These are phyloP conservation scores for Hyperoodon ampullatus DNA, from an alignment of 2,113 vertebrate genomes.

Conservation along the genomic window DNA sequence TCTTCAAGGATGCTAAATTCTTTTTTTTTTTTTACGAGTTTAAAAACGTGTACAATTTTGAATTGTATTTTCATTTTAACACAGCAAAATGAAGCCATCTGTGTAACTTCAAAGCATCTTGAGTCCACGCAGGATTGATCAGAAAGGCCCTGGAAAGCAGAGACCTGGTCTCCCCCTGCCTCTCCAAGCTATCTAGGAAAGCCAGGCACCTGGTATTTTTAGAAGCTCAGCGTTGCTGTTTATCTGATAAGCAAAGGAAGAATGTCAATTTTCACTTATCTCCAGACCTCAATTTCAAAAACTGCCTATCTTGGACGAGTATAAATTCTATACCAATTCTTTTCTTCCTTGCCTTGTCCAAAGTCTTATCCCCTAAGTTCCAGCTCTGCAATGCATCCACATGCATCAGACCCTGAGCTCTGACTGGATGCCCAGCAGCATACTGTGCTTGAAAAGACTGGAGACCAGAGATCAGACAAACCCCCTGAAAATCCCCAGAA, in stretches of 20 bases:
- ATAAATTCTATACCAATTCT: not conserved
- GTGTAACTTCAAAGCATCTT: not conserved
- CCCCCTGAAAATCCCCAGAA: not conserved
- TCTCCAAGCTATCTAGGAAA: not conserved
- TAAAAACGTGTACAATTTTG: not conserved
- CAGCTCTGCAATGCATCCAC: not conserved
- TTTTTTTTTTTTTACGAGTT: not conserved
- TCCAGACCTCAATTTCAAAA: slow-evolving; percentile 12
- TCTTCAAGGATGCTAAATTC: not conserved
- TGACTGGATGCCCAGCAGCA: fast-evolving
- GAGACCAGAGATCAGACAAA: not conserved
- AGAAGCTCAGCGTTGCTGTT: not conserved
- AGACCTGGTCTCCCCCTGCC: not conserved
- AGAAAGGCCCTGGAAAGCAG: not conserved
- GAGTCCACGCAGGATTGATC: not conserved
- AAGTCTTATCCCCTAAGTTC: not conserved
- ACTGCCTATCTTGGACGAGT: not conserved
- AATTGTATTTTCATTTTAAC: not conserved
- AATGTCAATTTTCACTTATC: not conserved
- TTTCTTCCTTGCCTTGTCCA: not conserved
- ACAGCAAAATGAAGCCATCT: not conserved
- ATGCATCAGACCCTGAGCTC: not conserved
- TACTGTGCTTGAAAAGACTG: fast-evolving
- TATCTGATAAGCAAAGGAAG: not conserved
- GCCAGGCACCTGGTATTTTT: not conserved